Percentiles rank a stretch among this genome's conserved stretches.
Conservation (phyloP, 2,797 vertebrate species). For the Trachops cirrhosus region DNA sequence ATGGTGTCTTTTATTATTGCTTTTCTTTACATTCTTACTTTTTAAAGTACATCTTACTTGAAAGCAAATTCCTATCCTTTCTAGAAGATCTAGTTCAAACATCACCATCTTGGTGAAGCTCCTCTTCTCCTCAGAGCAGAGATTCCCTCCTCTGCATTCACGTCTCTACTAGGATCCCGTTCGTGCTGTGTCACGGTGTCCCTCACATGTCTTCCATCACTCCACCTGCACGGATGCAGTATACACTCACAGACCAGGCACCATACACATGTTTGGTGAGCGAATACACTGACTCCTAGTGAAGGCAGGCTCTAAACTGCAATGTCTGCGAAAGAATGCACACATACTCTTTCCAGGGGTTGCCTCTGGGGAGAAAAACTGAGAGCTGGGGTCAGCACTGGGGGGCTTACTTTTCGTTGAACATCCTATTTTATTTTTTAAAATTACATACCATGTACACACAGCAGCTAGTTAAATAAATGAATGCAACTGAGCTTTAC, state of each 20-base stretch:
- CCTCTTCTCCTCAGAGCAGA: not conserved
- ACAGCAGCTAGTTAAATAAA: not conserved
- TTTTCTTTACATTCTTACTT: conserved; percentile 22
- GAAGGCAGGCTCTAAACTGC: not conserved
- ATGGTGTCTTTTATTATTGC: not conserved
- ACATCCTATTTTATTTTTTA: conserved; percentile 3
- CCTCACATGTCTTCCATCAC: not conserved
- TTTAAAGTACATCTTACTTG: conserved; percentile 11
- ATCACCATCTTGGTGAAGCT: not conserved
- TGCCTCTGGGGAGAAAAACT: not conserved
- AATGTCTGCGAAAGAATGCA: not conserved
- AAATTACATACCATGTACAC: not conserved
- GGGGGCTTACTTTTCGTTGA: not conserved
- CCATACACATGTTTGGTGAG: not conserved
- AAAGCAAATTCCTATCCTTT: conserved; percentile 20
- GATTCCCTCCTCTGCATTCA: not conserved
- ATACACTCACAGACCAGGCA: not conserved
- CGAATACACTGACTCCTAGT: not conserved
- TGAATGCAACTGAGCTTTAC: not conserved
- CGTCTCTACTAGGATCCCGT: not conserved
- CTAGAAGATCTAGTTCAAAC: conserved; percentile 4
- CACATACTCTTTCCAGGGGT: not conserved
- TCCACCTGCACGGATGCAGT: not conserved
- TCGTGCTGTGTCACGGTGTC: not conserved
- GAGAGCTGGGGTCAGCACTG: not conserved